Conservation (phyloP, 2,797 vertebrate genomes). For the Acridotheres tristis region DNA sequence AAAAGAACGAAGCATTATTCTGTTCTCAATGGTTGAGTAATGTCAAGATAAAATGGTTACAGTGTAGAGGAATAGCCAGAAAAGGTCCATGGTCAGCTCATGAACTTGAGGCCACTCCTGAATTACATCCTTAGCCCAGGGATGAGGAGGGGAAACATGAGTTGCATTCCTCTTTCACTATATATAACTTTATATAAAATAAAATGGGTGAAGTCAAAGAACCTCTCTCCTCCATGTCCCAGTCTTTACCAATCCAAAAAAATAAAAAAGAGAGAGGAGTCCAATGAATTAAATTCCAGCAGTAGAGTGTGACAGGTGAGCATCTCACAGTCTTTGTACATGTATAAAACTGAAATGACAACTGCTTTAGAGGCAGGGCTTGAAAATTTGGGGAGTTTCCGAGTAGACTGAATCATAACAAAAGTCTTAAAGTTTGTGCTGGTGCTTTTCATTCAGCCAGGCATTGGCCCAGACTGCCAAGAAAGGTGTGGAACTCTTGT, state of each 20-base stretch:
- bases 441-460: background rate
- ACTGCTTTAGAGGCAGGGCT: background rate
- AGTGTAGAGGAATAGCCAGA: background rate
- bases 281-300: background rate
- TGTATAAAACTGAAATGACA: background rate
- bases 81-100: background rate
- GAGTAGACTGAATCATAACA: background rate
- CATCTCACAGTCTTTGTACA: background rate
- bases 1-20: background rate
- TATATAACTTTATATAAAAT: background rate
- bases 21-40: background rate
- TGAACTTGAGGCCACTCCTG: background rate
- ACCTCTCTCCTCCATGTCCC: accelerated
- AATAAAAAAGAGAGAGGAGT: accelerated
- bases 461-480: background rate
- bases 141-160: background rate
- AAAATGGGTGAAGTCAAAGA: background rate
- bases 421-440: background rate
- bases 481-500: background rate
- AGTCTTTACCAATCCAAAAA: background rate
- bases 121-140: background rate
- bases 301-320: background rate
- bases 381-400: background rate
- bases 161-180: background rate
- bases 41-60: background rate